Evolutionary conservation across 2,888 invertebrate species (phyloP), one percentile per base, ranked within the genome.

Genomic region (Lepidocyrtinus sp.): DNA sequence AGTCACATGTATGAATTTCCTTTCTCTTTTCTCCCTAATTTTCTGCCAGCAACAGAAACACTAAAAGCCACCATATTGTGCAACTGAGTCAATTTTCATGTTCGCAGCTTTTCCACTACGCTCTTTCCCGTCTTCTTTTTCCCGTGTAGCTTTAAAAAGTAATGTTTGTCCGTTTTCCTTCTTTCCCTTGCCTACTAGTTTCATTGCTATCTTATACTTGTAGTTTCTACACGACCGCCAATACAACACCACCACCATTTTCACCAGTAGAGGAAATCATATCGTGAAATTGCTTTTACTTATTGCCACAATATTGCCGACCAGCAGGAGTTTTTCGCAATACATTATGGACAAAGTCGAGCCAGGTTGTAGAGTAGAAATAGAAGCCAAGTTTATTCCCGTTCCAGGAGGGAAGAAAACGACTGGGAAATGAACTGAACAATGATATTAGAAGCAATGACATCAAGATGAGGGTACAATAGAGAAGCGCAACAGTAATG

Each of bases 201-300:
- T n/a, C 59, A 12, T 25, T 62, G n/a, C 65, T 7, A 36, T 36
- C 5, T 36, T 36, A 12, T 61, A n/a, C n/a, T n/a, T n/a, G n/a
- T n/a, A n/a, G n/a, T n/a, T n/a, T n/a, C n/a, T n/a, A n/a, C n/a
- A n/a, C n/a, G n/a, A n/a, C n/a, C n/a, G n/a, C n/a, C n/a, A n/a
- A n/a, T n/a, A n/a, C n/a, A n/a, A n/a, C n/a, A n/a, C 46, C 12
- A 36, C 36, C 36, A 36, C 72, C 17, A 17, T 45, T 55, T 71
- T 71, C 27, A 24, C 22, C 36, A 3, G 26, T 46, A 76, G 21
- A 76, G 24, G 12, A 36, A 71, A 70, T 72, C 71, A 72, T 78
- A 78, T 65, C 67, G 50, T 72, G 77, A 78, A 78, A 78, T 78
- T 78, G 77, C 72, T 78, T 72, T 78, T 78, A 78, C 77, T 78